These are phyloP conservation scores for Eupelmus urozonus DNA, from an alignment of 2,888 invertebrate species.

Conservation along the genomic window DNA sequence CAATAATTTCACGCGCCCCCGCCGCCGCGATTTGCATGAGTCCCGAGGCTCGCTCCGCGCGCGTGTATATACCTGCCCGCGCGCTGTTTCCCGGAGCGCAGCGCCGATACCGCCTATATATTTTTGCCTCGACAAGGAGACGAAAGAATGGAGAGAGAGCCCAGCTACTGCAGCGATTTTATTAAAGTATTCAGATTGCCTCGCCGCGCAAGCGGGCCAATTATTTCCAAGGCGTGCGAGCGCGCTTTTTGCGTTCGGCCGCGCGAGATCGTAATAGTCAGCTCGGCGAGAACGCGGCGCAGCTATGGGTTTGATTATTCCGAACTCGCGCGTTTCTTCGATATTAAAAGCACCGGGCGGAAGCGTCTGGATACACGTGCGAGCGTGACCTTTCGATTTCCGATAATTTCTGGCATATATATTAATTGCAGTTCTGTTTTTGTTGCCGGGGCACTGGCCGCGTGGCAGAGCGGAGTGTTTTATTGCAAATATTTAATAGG, in stretches of 20 bases:
- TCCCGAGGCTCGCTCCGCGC: too few species aligned
- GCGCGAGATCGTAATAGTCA: too few species aligned
- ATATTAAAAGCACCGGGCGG: constrained; percentile 44
- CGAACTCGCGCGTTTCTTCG: constrained; percentile 25
- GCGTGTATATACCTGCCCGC: too few species aligned
- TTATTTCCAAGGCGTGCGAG: constrained; percentile 62
- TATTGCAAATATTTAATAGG: too few species aligned
- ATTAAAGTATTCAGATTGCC: constrained; percentile 63
- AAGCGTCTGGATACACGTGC: background rate
- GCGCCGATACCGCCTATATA: too few species aligned
- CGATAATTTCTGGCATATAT: constrained; percentile 31
- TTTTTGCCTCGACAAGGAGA: too few species aligned
- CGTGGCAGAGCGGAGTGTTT: too few species aligned
- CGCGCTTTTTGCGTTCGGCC: too few species aligned
- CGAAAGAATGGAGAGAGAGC: background rate
- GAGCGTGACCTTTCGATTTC: constrained; percentile 15
- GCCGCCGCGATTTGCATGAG: background rate
- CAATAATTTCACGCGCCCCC: constrained; percentile 41
- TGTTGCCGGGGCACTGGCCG: background rate
- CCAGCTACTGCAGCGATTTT: constrained; percentile 50
- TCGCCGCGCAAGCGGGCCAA: constrained; percentile 47
- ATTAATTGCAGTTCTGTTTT: constrained; percentile 24
- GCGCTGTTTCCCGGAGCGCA: constrained; percentile 2
- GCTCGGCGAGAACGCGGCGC: background rate
- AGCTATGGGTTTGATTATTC: constrained; percentile 44